Base-by-base conservation (phyloP, 2,113 vertebrate genomes). In the Catharus minimus region DNA sequence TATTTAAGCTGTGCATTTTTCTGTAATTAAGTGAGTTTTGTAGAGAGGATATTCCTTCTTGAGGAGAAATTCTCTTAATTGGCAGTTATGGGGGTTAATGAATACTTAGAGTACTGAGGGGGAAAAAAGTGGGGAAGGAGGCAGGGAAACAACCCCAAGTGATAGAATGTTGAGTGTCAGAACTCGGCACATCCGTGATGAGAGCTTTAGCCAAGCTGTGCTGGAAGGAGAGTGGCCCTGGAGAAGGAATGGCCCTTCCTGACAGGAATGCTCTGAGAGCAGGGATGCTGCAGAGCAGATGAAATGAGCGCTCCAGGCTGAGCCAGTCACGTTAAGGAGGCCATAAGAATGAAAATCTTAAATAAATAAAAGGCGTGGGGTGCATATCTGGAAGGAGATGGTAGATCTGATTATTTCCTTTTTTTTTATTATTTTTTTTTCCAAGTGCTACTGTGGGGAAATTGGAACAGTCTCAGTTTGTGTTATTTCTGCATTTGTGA, bases 401-500 rank as follows among this genome's bases (percentile, higher is more conserved):
- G 74, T 62, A 47, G 74, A 53, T 71, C 71, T 81, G 89, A 92
- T 96, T 79, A 55, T 93, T 92, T 76, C 89, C 74, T 50, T 30
- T 22, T 39, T 49, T 66, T 58, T 21, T 28, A 9, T 57, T 28
- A 41, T 66, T 50, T 65, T 60, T 53, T 28, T 22, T 8, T 7
- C 2, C 21, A 75, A 90, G 83, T 47, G 86, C 87, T 76, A 15
- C 95, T 82, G 74, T 73, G 77, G 83, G 94, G 94, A 96, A 96
- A 96, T 94, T 93, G 93, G 89, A 86, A 82, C 94, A 94, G 85
- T 74, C 92, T 95, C 73, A 61, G 94, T 95, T 95, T 71, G 88
- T 96, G 96, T 97, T 96, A 95, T 96, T 96, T 96, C 96, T 95
- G 93, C 95, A 84, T 96, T 95, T 96, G 95, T 87, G 96, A 96